These are phyloP conservation scores for Drosophila cardini DNA, from an alignment of 1,140 invertebrate genomes.

Conservation along the genomic window DNA sequence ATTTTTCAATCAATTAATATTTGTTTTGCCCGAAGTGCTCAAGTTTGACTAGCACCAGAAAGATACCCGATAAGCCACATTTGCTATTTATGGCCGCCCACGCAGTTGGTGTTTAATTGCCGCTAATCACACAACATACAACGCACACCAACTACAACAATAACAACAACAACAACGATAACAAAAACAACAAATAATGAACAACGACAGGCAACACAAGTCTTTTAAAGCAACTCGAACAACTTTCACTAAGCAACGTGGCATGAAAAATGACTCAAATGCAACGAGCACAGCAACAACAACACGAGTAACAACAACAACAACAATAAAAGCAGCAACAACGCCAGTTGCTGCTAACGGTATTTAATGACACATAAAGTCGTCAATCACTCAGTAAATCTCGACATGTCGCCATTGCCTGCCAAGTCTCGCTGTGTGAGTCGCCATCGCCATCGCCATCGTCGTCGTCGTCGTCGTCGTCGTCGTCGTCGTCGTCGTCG, in stretches of 20 bases:
- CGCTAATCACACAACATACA: conserved; percentile 56
- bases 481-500: background rate
- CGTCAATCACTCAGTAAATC: conserved; percentile 81
- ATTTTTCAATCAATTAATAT: background rate
- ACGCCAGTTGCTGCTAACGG: conserved; percentile 65
- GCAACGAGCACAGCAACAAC: conserved; percentile 24
- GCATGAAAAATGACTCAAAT: conserved; percentile 60
- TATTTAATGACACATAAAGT: conserved; percentile 83
- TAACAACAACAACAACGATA: conserved; percentile 25
- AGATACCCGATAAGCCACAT: conserved; percentile 15
- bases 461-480: conserved; percentile 2
- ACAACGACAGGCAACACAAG: conserved; percentile 16
- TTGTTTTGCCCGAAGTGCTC: conserved; percentile 1
- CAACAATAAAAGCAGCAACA: conserved; percentile 4
- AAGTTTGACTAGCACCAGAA: conserved; percentile 4
- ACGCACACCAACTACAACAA: conserved; percentile 10
- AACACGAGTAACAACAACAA: conserved; percentile 17
- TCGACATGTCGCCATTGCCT: conserved; percentile 71
- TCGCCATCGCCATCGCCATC: conserved; percentile 1
- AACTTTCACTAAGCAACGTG: conserved; percentile 45
- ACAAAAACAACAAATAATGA: conserved; percentile 4
- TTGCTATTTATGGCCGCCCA: conserved; percentile 43
- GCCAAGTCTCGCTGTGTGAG: conserved; percentile 38
- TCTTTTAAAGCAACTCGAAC: conserved; percentile 24
- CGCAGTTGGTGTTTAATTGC: conserved; percentile 60